These are phyloP conservation scores for Drosophila teissieri DNA, from an alignment of 1,140 invertebrate genomes.

Conservation along the genomic window DNA sequence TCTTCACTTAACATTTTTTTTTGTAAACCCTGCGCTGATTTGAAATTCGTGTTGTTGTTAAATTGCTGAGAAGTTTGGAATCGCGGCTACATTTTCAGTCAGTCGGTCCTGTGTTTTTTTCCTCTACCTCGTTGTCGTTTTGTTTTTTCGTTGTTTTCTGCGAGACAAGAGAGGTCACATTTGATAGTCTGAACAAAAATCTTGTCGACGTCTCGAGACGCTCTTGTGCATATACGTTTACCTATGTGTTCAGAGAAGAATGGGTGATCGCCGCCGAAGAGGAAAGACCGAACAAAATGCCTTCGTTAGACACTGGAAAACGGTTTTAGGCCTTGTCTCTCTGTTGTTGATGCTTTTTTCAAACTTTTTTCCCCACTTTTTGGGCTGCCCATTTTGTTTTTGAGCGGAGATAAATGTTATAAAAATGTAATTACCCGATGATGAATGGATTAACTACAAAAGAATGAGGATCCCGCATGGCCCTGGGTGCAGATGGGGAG, in stretches of 20 bases:
- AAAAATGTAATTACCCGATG: constrained; percentile 84
- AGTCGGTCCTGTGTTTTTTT: constrained; percentile 29
- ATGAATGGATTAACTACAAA: constrained; percentile 83
- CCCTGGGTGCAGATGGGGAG: constrained; percentile 61
- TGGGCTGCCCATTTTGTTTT: constrained; percentile 73
- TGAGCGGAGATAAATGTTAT: constrained; percentile 81
- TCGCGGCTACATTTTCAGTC: constrained; percentile 54
- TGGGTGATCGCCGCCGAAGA: constrained; percentile 59
- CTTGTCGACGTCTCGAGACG: constrained; percentile 65
- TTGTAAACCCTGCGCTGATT: constrained; percentile 57
- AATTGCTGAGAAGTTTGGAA: constrained; percentile 67
- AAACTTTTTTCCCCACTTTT: constrained; percentile 53
- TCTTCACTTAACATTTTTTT: constrained; percentile 6
- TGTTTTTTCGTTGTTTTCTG: constrained; percentile 51
- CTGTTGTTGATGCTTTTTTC: constrained; percentile 32
- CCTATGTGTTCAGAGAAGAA: constrained; percentile 56
- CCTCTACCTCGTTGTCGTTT: constrained; percentile 26
- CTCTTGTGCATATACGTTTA: constrained; percentile 16
- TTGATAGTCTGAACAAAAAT: constrained; percentile 77
- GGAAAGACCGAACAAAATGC: constrained; percentile 73
- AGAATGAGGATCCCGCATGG: constrained; percentile 72
- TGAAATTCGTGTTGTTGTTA: constrained; percentile 74
- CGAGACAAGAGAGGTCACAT: constrained; percentile 78
- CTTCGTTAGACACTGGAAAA: constrained; percentile 77
- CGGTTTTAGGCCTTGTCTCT: constrained; percentile 64